Evolutionary conservation across 2,888 invertebrate species (phyloP).

Genomic region (Macaria notata): DNA sequence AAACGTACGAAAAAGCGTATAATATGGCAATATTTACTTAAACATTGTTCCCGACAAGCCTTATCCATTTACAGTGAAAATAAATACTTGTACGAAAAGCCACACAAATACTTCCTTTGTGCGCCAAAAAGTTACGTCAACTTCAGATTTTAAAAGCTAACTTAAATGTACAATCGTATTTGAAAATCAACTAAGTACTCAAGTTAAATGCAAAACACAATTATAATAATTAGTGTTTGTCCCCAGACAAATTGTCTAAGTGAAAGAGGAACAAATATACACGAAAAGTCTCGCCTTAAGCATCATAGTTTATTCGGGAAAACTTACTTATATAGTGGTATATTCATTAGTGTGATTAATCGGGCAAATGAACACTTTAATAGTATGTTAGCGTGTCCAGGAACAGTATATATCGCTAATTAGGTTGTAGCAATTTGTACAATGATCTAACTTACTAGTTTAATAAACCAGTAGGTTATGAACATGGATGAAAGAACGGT

Average conservation of each 20-base stretch:
- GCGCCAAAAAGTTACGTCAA: constrained; percentile 3
- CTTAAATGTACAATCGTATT: constrained; percentile 23
- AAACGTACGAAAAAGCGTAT: not conserved
- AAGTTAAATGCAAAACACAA: not conserved
- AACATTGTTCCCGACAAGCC: constrained; percentile 4
- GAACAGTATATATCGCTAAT: constrained; percentile 18
- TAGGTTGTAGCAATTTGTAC: constrained; percentile 15
- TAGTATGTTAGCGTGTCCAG: constrained; percentile 22
- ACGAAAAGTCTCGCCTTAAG: no score
- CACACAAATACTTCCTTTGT: constrained; percentile 15
- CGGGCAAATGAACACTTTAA: constrained; percentile 19
- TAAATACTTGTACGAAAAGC: constrained; percentile 9
- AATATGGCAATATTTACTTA: constrained; percentile 1
- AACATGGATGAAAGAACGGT: not conserved
- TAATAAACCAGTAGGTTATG: constrained; percentile 16
- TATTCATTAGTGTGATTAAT: not conserved
- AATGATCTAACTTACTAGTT: constrained; percentile 19
- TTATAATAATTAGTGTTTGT: no score
- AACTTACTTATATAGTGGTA: no score
- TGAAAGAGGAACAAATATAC: no score
- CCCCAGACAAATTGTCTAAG: no score
- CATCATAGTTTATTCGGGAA: no score
- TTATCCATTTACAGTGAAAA: constrained; percentile 11
- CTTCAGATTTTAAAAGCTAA: constrained; percentile 1
- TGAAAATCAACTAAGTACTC: constrained; percentile 28